These are phyloP conservation scores for Clepsis dumicolana DNA, from an alignment of 2,888 invertebrate species.

Conservation along the genomic window DNA sequence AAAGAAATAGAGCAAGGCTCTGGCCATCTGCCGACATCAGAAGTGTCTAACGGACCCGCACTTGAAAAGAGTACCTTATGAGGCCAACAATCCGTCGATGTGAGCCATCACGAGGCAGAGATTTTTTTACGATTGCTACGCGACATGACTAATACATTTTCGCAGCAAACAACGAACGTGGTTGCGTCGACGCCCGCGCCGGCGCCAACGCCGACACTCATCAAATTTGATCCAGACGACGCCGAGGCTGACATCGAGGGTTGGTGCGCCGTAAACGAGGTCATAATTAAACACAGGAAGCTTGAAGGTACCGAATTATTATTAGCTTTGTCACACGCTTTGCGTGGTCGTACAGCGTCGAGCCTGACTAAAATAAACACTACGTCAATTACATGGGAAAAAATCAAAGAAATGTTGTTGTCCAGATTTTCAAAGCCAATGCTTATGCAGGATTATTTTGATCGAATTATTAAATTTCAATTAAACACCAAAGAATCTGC, in stretches of 20 bases:
- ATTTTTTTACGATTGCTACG: too few species aligned
- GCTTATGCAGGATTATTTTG: constrained; percentile 25
- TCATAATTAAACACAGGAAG: constrained; percentile 16
- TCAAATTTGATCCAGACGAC: constrained; percentile 10
- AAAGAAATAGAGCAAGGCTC: too few species aligned
- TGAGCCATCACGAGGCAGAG: too few species aligned
- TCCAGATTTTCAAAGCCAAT: constrained; percentile 14
- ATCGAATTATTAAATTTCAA: constrained; percentile 17
- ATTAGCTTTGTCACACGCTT: neutral
- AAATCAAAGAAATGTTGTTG: neutral
- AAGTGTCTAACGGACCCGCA: too few species aligned
- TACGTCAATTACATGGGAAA: neutral
- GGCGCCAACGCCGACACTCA: too few species aligned
- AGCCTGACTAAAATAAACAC: constrained; percentile 1
- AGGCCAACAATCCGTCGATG: too few species aligned
- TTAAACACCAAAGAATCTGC: neutral
- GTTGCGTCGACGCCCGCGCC: too few species aligned
- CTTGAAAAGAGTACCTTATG: too few species aligned
- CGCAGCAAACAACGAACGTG: too few species aligned
- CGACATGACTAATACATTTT: too few species aligned
- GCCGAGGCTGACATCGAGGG: constrained; percentile 24
- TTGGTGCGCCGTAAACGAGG: constrained; percentile 25
- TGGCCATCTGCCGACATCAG: too few species aligned
- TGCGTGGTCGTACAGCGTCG: constrained; percentile 20
- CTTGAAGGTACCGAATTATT: constrained; percentile 26